These are phyloP conservation scores for Euspilapteryx auroguttella DNA, from an alignment of 2,888 invertebrate genomes.

Conservation along the genomic window DNA sequence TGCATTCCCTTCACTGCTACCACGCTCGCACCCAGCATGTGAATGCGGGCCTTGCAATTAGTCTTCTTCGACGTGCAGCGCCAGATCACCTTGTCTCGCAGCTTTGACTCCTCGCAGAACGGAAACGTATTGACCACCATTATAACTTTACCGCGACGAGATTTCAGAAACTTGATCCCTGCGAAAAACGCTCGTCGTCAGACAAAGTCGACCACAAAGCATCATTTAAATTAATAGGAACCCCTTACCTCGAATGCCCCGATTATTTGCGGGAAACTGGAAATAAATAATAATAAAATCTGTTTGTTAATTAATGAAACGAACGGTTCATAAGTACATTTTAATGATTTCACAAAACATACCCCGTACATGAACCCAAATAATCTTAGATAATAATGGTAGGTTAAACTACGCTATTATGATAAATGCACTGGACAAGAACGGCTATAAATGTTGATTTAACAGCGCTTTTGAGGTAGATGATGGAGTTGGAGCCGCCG, in stretches of 20 bases:
- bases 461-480: slow-evolving; percentile 54
- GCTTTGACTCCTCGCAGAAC: slow-evolving; percentile 54
- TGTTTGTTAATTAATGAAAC: slow-evolving; percentile 29
- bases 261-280: not conserved
- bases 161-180: slow-evolving; percentile 55
- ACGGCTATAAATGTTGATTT: no score
- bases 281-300: not conserved
- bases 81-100: slow-evolving; percentile 56
- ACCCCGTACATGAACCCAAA: slow-evolving; percentile 51
- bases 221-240: no score
- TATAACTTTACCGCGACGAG: slow-evolving; percentile 52
- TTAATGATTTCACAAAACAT: slow-evolving; percentile 58
- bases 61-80: slow-evolving; percentile 57
- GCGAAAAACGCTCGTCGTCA: slow-evolving; percentile 23
- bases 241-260: no score
- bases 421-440: slow-evolving; percentile 7
- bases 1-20: slow-evolving; percentile 56
- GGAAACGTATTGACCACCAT: slow-evolving; percentile 60
- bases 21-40: slow-evolving; percentile 47
- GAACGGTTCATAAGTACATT: slow-evolving; percentile 55
- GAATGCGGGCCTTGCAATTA: slow-evolving; percentile 53
- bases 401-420: slow-evolving; percentile 53
- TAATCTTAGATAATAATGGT: slow-evolving; percentile 45
- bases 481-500: slow-evolving; percentile 18
- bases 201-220: no score